Conservation (phyloP, 2,888 invertebrate genomes). For the Bembecia ichneumoniformis region DNA sequence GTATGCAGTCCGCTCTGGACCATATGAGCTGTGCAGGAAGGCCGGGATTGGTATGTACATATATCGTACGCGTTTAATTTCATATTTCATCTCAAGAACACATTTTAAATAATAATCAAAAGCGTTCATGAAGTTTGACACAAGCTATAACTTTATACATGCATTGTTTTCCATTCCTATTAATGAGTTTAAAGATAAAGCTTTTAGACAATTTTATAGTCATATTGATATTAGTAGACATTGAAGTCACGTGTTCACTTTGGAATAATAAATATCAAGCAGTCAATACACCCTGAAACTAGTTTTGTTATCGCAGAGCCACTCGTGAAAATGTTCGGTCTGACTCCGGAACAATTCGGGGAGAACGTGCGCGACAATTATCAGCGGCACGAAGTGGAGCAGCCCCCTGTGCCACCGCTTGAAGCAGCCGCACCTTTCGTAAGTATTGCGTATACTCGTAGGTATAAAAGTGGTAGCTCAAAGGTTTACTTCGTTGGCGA, state of each 20-base stretch:
- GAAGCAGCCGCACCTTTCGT: constrained; percentile 87
- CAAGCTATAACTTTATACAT: no score
- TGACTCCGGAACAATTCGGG: constrained; percentile 94
- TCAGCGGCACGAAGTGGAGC: constrained; percentile 94
- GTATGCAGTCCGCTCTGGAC: constrained; percentile 88
- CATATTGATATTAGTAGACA: no score
- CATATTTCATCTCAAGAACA: not conserved
- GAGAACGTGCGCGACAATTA: constrained; percentile 97
- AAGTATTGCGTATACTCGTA: constrained; percentile 29
- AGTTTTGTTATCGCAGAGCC: constrained; percentile 64
- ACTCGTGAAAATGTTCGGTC: constrained; percentile 91
- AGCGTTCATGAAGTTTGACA: no score
- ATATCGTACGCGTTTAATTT: not conserved
- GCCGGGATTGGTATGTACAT: constrained; percentile 81
- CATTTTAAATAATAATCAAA: not conserved
- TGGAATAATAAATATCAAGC: no score
- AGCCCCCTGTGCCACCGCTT: constrained; percentile 86
- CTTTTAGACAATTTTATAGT: no score
- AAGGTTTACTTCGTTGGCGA: no score
- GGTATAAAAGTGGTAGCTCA: no score
- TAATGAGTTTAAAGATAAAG: no score
- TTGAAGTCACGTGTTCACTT: no score
- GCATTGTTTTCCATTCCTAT: no score
- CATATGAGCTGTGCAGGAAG: constrained; percentile 88
- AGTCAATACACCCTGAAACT: no score